Evolutionary conservation across 2,888 invertebrate genomes (phyloP), one percentile per base, ranked within the genome.

Genomic region (Invenusta paracnida): DNA sequence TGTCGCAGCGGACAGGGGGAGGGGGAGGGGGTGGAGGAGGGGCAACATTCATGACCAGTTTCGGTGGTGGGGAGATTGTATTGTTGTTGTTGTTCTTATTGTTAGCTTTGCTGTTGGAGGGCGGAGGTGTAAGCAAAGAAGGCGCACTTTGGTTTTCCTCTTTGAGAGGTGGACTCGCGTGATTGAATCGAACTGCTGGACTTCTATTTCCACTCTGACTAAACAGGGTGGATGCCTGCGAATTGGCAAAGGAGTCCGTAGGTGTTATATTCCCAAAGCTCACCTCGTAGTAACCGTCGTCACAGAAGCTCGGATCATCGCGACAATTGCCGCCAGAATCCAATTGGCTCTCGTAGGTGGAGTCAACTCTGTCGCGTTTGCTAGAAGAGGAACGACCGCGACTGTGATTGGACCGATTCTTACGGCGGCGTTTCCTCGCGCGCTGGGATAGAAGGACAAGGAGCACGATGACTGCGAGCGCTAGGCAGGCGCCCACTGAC

Each of bases 401-500:
- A n/a, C n/a, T n/a, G 2, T 29, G 30, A 82, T 82, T 30, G 28
- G 30, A 29, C 73, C 17, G 73, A 2, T 82, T 82, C 82, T 30
- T 82, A 2, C 29, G 5, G 13, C 30, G 25, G 2, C 82, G 31
- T 5, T 30, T 29, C 1, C 82, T 27, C 29, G 29, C 31, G 28
- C 82, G 82, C 27, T 82, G 82, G 2, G 31, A 30, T 2, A 30
- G 31, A 2, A 82, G 30, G 1, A 82, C 31, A 1, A 82, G 30
- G 2, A 82, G 82, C 5, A 82, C 31, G 23, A 82, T 30, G 29
- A 82, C 5, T 5, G 31, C 31, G 17, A 82, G 29, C 2, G 82
- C 82, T 17, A 82, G 82, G 13, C 29, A 82, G 82, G 82, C 82
- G n/a, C 82, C 82, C n/a, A 82, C 82, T 17, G 82, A 82, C 2